A percentile compares a stretch with the other conserved stretches of the same genome.
Evolutionary conservation across 1,140 invertebrate species (phyloP).

Genomic region (Bombus pyrosoma): DNA sequence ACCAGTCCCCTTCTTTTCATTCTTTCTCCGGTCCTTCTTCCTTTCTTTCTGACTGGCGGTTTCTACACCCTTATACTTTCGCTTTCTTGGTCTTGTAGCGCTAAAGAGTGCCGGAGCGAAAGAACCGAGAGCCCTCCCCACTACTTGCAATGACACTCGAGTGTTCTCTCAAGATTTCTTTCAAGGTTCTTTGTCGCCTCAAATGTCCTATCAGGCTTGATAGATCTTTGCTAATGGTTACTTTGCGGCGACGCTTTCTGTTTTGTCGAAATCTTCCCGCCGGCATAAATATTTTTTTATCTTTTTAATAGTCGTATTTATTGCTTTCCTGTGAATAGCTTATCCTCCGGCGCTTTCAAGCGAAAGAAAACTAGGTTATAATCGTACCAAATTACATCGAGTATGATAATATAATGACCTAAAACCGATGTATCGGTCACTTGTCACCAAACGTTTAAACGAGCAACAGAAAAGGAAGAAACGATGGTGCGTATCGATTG

Average conservation of each 20-base stretch:
- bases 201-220: slow-evolving; percentile 69
- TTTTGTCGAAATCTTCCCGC: slow-evolving; percentile 2
- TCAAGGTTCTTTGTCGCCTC: slow-evolving; percentile 65
- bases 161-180: slow-evolving; percentile 66
- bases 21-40: slow-evolving; percentile 51
- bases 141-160: slow-evolving; percentile 60
- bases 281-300: background rate
- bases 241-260: slow-evolving; percentile 53
- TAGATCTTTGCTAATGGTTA: slow-evolving; percentile 72
- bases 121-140: slow-evolving; percentile 55
- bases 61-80: slow-evolving; percentile 57
- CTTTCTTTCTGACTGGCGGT: slow-evolving; percentile 51
- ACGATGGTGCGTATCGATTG: background rate
- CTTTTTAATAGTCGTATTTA: background rate
- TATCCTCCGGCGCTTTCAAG: background rate
- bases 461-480: background rate
- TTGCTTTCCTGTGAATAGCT: background rate
- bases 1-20: slow-evolving; percentile 35
- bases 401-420: too few species aligned
- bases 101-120: slow-evolving; percentile 36
- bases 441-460: too few species aligned
- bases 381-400: background rate
- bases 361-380: background rate
- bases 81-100: slow-evolving; percentile 43
- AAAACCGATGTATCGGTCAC: too few species aligned